Evolutionary conservation across 2,888 invertebrate species (phyloP), one percentile per base, ranked within the genome.

Genomic region (Noctua janthe): DNA sequence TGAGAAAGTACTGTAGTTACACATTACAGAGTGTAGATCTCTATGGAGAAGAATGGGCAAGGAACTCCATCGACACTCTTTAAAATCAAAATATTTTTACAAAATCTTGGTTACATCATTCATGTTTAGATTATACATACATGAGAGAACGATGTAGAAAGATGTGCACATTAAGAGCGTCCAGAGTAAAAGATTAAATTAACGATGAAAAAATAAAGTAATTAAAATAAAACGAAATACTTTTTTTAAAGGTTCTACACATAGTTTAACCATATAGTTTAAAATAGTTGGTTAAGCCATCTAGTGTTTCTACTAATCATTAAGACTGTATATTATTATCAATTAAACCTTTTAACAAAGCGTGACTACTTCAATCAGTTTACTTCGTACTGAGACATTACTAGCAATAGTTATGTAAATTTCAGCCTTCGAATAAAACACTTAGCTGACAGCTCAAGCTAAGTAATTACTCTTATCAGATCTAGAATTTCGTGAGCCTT

Each of bases 401-500:
- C 71, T 5, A 76, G 79, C 49, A 74, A 72, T 82, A 80, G 62
- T 72, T 88, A 89, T 89, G 87, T 82, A 59, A 89, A 89, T 89
- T 84, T 84, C 23, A 81, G 51, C 88, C 87, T 89, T 89, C 81
- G 67, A 67, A 75, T 71, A 73, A 81, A 83, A 87, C 76, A 82
- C 88, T 87, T 71, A 54, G 78, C 85, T 80, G 78, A 78, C 83
- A 82, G 78, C 51, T 69, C 66, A n/a, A 71, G 13, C 81, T 80
- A 71, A 79, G 87, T 85, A 84, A 88, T 89, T 85, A 84, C 75
- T 39, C 71, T 88, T 89, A 89, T 89, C 89, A 84, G 88, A 89
- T 89, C 74, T 29, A 76, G 74, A 80, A 71, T 83, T 83, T 84
- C 5, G 76, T 67, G 47, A 64, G 29, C 76, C 85, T 85, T 89